Conservation (phyloP, 2,888 invertebrate species). For the Stictocephala bisonia region DNA sequence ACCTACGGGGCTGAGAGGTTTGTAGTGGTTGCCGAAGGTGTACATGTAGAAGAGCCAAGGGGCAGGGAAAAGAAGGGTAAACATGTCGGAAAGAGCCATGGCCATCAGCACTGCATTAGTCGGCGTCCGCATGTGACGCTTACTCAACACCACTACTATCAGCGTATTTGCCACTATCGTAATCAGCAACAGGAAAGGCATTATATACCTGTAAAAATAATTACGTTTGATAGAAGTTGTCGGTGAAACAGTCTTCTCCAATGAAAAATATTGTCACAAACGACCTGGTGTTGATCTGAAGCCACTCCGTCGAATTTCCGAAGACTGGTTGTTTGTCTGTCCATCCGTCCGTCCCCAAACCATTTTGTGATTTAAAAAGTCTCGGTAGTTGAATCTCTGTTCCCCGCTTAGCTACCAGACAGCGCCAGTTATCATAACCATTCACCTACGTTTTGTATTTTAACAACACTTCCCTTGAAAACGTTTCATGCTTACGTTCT, state of each 20-base stretch:
- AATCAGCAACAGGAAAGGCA: slow-evolving; percentile 86
- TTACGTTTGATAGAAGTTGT: no score
- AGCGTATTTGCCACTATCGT: slow-evolving; percentile 92
- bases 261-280: not conserved
- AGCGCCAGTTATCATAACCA: no score
- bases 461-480: no score
- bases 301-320: no score
- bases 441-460: no score
- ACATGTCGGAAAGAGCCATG: slow-evolving; percentile 97
- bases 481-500: no score
- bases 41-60: slow-evolving; percentile 95
- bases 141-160: slow-evolving; percentile 89
- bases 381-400: no score
- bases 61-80: slow-evolving; percentile 90
- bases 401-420: no score
- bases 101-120: slow-evolving; percentile 93
- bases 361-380: no score
- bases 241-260: not conserved
- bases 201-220: slow-evolving; percentile 68
- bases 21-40: slow-evolving; percentile 88
- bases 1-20: slow-evolving; percentile 78
- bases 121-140: slow-evolving; percentile 91
- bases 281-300: no score
- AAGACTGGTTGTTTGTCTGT: no score
- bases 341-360: no score